phyloP scores from a whole-genome alignment of 2,888 invertebrate genomes.

The Hirtodrosophila histrioides region DNA sequence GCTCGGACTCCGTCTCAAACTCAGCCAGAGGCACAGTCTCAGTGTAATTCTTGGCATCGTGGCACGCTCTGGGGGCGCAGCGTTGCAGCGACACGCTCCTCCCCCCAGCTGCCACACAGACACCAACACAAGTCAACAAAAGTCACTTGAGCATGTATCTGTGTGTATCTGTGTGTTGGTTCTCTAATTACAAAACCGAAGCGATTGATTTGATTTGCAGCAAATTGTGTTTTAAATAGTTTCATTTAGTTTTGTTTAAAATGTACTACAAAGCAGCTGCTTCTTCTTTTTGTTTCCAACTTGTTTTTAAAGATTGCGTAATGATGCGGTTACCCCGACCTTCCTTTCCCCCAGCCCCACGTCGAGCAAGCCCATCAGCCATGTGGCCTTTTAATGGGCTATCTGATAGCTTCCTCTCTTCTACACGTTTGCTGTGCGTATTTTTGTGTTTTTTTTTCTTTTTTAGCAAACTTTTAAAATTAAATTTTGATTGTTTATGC shows the following conservation, averaged over 20 bases:
- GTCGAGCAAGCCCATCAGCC: constrained; percentile 13
- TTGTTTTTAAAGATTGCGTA: constrained; percentile 55
- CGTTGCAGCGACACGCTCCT: constrained; percentile 34
- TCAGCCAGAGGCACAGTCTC: constrained; percentile 4
- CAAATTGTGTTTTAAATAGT: constrained; percentile 78
- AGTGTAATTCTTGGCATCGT: constrained; percentile 9
- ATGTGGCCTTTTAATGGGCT: constrained; percentile 71
- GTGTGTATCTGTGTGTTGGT: constrained; percentile 13
- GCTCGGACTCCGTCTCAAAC: constrained; percentile 12
- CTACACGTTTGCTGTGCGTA: constrained; percentile 5
- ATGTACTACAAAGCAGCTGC: constrained; percentile 52
- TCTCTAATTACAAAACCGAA: constrained; percentile 69
- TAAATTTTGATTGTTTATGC: constrained; percentile 68
- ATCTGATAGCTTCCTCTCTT: constrained; percentile 32
- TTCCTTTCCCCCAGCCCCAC: too few relatives aligned
- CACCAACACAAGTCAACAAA: constrained; percentile 55
- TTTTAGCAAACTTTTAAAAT: constrained; percentile 66
- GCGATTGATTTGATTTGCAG: constrained; percentile 66
- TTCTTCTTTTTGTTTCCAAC: constrained; percentile 15
- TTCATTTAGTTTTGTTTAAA: constrained; percentile 58
- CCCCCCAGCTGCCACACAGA: constrained; percentile 11
- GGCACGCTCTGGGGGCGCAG: constrained; percentile 2
- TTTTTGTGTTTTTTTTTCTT: constrained; percentile 22
- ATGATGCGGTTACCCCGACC: constrained; percentile 54
- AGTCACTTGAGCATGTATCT: constrained; percentile 66